Evolutionary conservation across 92 coral and sea anemone genomes (phyloP), one percentile per base, ranked within the genome.

Genomic region (Epizoanthus ramosus): DNA sequence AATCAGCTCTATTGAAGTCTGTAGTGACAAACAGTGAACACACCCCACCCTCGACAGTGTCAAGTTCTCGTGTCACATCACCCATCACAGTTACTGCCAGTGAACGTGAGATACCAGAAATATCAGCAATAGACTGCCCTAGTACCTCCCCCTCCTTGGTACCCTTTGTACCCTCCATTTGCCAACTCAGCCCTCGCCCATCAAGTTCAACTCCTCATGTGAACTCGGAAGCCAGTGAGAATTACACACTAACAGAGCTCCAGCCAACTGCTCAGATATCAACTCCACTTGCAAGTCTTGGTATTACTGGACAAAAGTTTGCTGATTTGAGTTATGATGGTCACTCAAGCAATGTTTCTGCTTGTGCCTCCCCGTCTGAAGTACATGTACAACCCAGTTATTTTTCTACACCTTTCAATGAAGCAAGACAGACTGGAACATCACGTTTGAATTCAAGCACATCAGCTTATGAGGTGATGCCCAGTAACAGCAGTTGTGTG

Each of bases 211-310:
- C 81, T 19, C 31, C 57, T 35, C 81, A 59, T 12, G 19, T 19
- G 69, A 76, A 76, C 65, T 59, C 54, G 2, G 81, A 61, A 19
- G 41, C 28, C 69, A 59, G 7, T 61, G 82, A 77, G 23, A 41
- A 61, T 15, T 77, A 77, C 35, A 77, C 71, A 39, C 31, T 77
- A 60, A 61, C 82, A 60, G 82, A 77, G 64, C 57, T 77, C 4
- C 58, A 7, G 6, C 70, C 82, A 0, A 12, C 71, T 15, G 43
- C 59, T 60, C 82, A 77, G 13, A 21, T 43, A 9, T 37, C 35
- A 37, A 39, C 82, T 22, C 35, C 71, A 60, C 37, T 17, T 3
- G 37, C 82, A 41, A 63, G 41, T 61, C 61, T 77, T 10, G 8
- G 15, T 61, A 9, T 54, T 18, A 17, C 54, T 57, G 80, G 37